A percentile compares a stretch with the other conserved stretches of the same genome.
Conservation (phyloP, 2,113 vertebrate genomes). For the Telmatochromis brichardi region DNA sequence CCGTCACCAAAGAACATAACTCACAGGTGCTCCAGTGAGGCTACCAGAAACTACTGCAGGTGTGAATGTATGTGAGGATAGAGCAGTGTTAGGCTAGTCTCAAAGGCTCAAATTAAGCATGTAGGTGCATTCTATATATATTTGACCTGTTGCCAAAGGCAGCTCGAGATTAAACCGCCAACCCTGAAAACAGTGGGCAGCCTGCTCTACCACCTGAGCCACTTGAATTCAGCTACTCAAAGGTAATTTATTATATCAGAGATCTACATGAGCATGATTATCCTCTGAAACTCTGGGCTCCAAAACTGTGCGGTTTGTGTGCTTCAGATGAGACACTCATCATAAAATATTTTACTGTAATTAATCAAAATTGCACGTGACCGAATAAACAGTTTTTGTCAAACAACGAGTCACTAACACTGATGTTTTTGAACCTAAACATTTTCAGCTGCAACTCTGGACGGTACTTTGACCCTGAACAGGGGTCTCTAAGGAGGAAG, state of each 20-base stretch:
- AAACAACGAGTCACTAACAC: not conserved
- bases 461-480: not conserved
- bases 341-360: not conserved
- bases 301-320: not conserved
- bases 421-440: not conserved
- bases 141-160: not conserved
- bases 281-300: not conserved
- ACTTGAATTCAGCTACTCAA: not conserved
- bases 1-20: not conserved
- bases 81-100: not conserved
- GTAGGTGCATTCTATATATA: not conserved
- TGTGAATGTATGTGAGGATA: not conserved
- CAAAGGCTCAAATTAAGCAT: not conserved
- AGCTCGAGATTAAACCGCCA: fast-evolving
- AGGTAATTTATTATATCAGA: not conserved
- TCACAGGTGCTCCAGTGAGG: not conserved
- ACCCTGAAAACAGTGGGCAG: not conserved
- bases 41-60: not conserved
- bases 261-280: not conserved
- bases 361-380: not conserved
- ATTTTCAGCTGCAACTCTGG: not conserved
- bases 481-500: not conserved
- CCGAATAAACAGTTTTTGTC: not conserved
- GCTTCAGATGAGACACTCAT: not conserved
- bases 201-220: not conserved